These are phyloP conservation scores for Pogonognathellus flavescens DNA, from an alignment of 1,140 invertebrate genomes.

Conservation along the genomic window DNA sequence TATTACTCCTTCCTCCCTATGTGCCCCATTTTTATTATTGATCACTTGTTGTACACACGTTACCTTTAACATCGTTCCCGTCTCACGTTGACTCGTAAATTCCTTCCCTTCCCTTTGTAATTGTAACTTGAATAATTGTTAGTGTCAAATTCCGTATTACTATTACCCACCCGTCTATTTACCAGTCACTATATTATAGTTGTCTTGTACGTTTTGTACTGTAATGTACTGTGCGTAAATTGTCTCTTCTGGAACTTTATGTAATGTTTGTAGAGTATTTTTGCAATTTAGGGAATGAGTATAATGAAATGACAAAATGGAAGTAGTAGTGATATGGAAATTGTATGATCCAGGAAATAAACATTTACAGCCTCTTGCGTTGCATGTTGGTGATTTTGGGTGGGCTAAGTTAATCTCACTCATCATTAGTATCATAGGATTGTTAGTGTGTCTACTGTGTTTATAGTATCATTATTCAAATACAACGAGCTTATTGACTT, in stretches of 20 bases:
- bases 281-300: slow-evolving; percentile 47
- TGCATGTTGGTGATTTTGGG: slow-evolving; percentile 44
- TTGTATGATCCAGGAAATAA: slow-evolving; percentile 22
- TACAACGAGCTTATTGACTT: background rate
- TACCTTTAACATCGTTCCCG: no score
- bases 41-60: no score
- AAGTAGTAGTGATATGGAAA: slow-evolving; percentile 42
- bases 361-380: slow-evolving; percentile 41
- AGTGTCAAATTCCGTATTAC: background rate
- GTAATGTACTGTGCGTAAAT: slow-evolving; percentile 42
- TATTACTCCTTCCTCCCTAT: no score
- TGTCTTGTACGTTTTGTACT: slow-evolving; percentile 19
- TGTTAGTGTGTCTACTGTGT: background rate
- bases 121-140: no score
- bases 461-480: background rate
- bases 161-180: background rate
- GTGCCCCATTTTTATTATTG: no score
- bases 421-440: slow-evolving; percentile 17
- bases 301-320: slow-evolving; percentile 40
- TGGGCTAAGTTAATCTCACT: slow-evolving; percentile 25
- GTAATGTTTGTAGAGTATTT: slow-evolving; percentile 26
- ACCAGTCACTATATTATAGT: background rate
- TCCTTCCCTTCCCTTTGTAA: no score
- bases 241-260: slow-evolving; percentile 41
- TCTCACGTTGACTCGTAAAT: no score